Evolutionary conservation across 2,797 vertebrate genomes (phyloP).

Genomic region (Chrysocyon brachyurus): DNA sequence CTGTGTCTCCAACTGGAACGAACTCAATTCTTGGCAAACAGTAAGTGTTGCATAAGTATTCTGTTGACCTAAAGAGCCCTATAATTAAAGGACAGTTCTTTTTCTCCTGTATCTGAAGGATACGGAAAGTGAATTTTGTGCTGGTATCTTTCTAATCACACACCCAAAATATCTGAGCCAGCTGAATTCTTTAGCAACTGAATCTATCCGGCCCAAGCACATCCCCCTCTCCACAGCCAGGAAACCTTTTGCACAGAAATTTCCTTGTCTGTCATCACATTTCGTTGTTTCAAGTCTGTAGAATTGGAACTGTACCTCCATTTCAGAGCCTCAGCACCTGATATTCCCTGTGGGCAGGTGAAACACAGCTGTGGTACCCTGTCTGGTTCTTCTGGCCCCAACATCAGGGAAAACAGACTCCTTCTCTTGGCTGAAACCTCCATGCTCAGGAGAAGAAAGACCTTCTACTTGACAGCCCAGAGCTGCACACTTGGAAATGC

Average conservation of each 20-base stretch:
- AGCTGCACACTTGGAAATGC: background rate
- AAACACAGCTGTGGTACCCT: background rate
- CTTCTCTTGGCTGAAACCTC: background rate
- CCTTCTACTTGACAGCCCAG: background rate
- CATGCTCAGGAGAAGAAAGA: background rate
- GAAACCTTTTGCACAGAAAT: background rate
- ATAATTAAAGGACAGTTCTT: background rate
- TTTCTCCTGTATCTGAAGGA: background rate
- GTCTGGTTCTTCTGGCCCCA: background rate
- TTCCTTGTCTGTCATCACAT: background rate
- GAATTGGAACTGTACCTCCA: background rate
- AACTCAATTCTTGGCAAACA: background rate
- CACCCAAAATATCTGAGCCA: background rate
- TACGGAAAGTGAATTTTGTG: background rate
- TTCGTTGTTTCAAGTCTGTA: background rate
- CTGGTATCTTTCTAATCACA: background rate
- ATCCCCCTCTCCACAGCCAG: background rate
- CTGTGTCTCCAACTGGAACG: background rate
- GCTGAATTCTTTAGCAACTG: background rate
- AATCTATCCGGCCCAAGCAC: background rate
- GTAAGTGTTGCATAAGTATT: background rate
- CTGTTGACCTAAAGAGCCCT: background rate
- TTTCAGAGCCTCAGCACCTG: background rate
- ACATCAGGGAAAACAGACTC: background rate
- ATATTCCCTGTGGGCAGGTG: background rate